Evolutionary conservation across 2,888 invertebrate species (phyloP).

Genomic region (Polydrusus pterygomalis): DNA sequence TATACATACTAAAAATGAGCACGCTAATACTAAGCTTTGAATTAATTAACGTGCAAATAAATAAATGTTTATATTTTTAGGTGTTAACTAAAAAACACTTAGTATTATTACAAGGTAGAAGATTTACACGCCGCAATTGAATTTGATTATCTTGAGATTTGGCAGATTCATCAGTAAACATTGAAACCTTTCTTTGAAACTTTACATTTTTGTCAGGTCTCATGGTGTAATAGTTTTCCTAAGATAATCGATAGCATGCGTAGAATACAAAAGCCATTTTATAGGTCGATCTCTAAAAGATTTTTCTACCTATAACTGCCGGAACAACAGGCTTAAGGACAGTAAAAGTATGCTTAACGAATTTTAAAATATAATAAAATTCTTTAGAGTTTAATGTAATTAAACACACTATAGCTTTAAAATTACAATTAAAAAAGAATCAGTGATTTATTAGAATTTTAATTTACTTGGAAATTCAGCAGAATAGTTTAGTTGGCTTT

Average conservation of each 20-base stretch:
- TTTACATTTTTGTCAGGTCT: constrained; percentile 55
- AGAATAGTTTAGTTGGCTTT: constrained; percentile 1
- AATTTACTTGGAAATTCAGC: not conserved
- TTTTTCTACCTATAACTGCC: constrained; percentile 55
- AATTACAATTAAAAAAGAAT: constrained; percentile 2
- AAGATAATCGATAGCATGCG: constrained; percentile 55
- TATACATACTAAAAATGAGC: no score
- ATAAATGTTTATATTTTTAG: no score
- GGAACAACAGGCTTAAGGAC: constrained; percentile 43
- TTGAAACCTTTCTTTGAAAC: constrained; percentile 45
- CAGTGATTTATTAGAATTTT: not conserved
- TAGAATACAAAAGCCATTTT: constrained; percentile 55
- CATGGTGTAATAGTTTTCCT: constrained; percentile 56
- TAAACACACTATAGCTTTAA: constrained; percentile 14
- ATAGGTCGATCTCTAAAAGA: constrained; percentile 52
- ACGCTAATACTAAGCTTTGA: no score
- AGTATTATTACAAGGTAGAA: no score
- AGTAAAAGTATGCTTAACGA: constrained; percentile 40
- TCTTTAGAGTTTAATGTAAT: constrained; percentile 4
- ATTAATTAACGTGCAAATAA: no score
- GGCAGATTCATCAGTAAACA: constrained; percentile 55
- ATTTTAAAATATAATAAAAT: constrained; percentile 45
- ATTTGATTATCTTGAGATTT: constrained; percentile 54
- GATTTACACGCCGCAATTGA: constrained; percentile 43
- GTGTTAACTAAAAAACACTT: no score